Conservation (phyloP, 2,888 invertebrate species). For the Meteorus colon region DNA sequence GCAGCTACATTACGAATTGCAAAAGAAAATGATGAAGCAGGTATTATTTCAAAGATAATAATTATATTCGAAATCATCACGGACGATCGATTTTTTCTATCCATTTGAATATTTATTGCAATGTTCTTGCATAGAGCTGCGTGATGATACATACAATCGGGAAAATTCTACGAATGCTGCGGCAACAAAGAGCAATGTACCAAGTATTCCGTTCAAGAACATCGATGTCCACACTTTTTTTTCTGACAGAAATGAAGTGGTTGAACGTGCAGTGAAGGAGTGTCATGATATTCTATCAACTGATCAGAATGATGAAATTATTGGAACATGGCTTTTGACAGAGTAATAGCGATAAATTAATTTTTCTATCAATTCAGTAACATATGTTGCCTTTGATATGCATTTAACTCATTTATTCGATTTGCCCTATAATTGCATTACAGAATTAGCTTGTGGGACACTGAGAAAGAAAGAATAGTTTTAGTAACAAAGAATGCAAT, state of each 20-base stretch:
- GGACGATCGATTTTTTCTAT: neutral
- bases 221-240: constrained; percentile 80
- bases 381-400: no score
- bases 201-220: constrained; percentile 58
- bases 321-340: constrained; percentile 86
- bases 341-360: constrained; percentile 76
- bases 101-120: neutral
- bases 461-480: constrained; percentile 87
- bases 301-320: constrained; percentile 81
- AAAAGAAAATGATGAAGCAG: constrained; percentile 54
- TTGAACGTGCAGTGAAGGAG: constrained; percentile 83
- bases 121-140: constrained; percentile 3
- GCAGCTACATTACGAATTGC: constrained; percentile 62
- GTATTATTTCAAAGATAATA: constrained; percentile 32
- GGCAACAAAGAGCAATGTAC: constrained; percentile 24
- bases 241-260: constrained; percentile 82
- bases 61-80: neutral
- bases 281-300: constrained; percentile 80
- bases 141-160: neutral
- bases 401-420: neutral
- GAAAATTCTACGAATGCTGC: constrained; percentile 45
- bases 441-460: constrained; percentile 92
- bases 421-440: constrained; percentile 55
- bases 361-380: neutral
- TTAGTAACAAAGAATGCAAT: constrained; percentile 83